These are phyloP conservation scores for Troides aeacus DNA, from an alignment of 2,888 invertebrate species.

Conservation along the genomic window DNA sequence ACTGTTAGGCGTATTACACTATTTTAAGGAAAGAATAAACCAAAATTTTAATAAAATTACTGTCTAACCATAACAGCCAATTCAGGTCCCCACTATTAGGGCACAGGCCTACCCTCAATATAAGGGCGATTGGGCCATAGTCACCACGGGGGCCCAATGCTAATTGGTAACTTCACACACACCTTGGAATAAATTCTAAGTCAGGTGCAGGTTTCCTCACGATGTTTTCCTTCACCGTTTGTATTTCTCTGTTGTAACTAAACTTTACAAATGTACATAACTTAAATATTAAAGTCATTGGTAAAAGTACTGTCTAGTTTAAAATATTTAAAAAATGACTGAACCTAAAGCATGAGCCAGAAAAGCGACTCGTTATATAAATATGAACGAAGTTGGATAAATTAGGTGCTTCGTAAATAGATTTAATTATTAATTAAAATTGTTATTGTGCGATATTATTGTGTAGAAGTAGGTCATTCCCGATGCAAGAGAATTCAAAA, in stretches of 20 bases:
- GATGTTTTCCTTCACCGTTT: too few species aligned
- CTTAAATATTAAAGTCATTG: too few species aligned
- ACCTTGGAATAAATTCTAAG: too few species aligned
- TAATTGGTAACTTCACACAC: too few species aligned
- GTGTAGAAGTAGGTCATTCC: conserved; percentile 33
- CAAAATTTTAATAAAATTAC: background rate
- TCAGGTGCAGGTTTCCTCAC: too few species aligned
- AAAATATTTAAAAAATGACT: background rate
- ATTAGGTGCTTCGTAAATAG: conserved; percentile 41
- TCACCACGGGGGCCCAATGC: too few species aligned
- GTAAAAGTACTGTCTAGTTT: background rate
- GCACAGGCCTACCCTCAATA: too few species aligned
- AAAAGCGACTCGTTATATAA: background rate
- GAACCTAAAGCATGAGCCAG: background rate
- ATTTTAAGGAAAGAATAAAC: too few species aligned
- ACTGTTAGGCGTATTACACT: background rate
- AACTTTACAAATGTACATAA: too few species aligned
- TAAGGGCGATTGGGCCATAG: too few species aligned
- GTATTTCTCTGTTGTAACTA: too few species aligned
- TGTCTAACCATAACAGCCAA: background rate
- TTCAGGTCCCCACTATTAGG: too few species aligned
- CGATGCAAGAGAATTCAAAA: conserved; percentile 31
- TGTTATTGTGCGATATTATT: conserved; percentile 27
- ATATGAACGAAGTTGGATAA: background rate
- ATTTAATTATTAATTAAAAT: conserved; percentile 51